Evolutionary conservation across 2,113 vertebrate species (phyloP).

Genomic region (Neotragus pygmaeus): DNA sequence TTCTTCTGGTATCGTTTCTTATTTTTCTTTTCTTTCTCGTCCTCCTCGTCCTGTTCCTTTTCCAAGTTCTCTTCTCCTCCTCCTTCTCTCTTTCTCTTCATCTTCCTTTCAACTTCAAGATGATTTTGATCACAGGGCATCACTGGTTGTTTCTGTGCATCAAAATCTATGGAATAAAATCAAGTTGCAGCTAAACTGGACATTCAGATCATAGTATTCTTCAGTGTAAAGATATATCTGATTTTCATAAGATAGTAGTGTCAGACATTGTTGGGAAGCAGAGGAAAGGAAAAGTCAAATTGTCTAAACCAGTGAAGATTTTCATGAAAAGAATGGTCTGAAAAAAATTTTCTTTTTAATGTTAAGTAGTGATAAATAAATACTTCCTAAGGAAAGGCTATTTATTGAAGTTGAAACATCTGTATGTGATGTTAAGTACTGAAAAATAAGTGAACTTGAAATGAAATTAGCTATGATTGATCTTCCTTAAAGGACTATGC

Average conservation of each 20-base stretch:
- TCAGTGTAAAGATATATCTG: not conserved
- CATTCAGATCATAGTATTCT: not conserved
- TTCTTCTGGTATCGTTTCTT: not conserved
- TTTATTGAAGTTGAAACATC: not conserved
- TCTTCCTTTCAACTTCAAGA: not conserved
- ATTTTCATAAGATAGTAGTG: not conserved
- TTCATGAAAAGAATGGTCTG: not conserved
- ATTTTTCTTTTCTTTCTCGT: not conserved
- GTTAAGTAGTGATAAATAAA: not conserved
- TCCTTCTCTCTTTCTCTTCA: not conserved
- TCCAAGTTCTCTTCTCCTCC: not conserved
- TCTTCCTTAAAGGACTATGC: not conserved
- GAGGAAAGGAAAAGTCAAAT: not conserved
- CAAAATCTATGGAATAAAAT: not conserved
- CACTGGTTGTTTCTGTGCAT: not conserved
- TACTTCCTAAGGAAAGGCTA: not conserved
- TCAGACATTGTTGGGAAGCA: not conserved
- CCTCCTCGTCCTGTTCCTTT: not conserved
- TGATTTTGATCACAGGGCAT: not conserved
- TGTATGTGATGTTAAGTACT: not conserved
- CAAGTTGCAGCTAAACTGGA: not conserved
- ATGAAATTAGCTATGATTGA: not conserved
- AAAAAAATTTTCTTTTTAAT: not conserved
- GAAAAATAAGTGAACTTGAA: not conserved
- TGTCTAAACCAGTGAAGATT: not conserved